Base-by-base conservation (phyloP, 2,888 invertebrate genomes). In the Sinohyriopsis cumingii region DNA sequence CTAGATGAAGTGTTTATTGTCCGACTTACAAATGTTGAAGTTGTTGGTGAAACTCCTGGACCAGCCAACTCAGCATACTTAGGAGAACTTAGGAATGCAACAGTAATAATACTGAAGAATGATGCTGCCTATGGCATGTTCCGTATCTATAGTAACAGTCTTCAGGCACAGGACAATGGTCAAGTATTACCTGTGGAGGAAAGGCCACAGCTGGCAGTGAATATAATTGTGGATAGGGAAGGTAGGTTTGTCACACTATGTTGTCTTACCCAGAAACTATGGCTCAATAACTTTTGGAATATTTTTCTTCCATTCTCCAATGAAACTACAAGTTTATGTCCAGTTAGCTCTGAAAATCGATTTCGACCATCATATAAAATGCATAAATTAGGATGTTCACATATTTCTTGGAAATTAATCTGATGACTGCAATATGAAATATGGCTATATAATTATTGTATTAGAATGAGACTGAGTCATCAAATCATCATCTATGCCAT, bases 91-190 rank as follows among this genome's bases (percentile, higher is more conserved):
- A 75, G 75, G 4, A 71, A 78, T 54, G 83, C 86, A 7, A 75
- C 75, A 6, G 83, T 89, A 5, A 81, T 76, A 45, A 88, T 89
- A 25, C 75, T 67, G 7, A 77, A 77, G 55, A 89, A 87, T 78
- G 89, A 89, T 71, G 84, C 87, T 76, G 87, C 89, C 12, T 84
- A 86, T 71, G 89, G 89, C 9, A 78, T 82, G 25, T 87, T 89
- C 76, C 78, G 79, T 19, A 73, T 89, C 18, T 83, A 82, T 61
- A 88, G 87, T 71, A 79, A 81, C 63, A 86, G 82, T 75, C 86
- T 84, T 2, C 61, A 79, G 28, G 84, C 85, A 9, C 65, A 69
- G 12, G 72, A 77, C n/a, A 75, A 68, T 55, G 84, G 84, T 33
- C 80, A 78, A 28, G 61, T 67, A 12, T 73, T 89, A 24, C 69